Evolutionary conservation across 2,113 vertebrate genomes (phyloP), one percentile per base, ranked within the genome.

Genomic region (Neopipo cinnamomea): DNA sequence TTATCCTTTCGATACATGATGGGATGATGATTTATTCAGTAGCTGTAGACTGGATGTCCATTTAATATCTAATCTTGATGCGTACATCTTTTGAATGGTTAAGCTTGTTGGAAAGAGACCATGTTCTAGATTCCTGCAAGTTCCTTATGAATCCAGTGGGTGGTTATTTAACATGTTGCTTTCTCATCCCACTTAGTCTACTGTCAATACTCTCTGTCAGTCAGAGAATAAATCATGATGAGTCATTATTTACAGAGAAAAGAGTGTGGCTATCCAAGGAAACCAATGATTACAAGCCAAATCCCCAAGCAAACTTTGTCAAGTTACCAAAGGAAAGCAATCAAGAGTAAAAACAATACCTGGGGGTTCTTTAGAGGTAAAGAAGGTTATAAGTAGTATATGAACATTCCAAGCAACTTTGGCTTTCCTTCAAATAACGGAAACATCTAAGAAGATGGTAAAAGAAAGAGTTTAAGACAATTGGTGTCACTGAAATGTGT

Each of bases 211-310:
- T 39, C 7, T 55, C 82, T 75, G 52, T 37, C 83, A 93, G 61
- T 59, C 33, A 84, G 61, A 83, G 19, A 77, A 80, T 85, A 63
- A 92, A 85, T 39, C 41, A 62, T 7, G 14, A n/a, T 72, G 76
- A 95, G 39, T 91, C 85, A 88, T n/a, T 88, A 55, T 91, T 94
- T 94, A 83, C 47, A 75, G 71, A 80, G 55, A 84, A 47, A 58
- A 2, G 9, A 88, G 21, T 44, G 68, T 33, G 44, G 8, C 61
- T 91, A 11, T 79, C 47, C 61, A 87, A 68, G 31, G 13, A 83
- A 35, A 47, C 17, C 31, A 46, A 2, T n/a, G 47, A 81, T 61
- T 90, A 35, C 59, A 83, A 81, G 31, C 13, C 68, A 95, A 85
- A 92, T 77, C 33, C 24, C 5, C 52, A 74, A 44, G 35, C 7